Conservation (phyloP, 2,888 invertebrate genomes). For the Phengaris alcon region DNA sequence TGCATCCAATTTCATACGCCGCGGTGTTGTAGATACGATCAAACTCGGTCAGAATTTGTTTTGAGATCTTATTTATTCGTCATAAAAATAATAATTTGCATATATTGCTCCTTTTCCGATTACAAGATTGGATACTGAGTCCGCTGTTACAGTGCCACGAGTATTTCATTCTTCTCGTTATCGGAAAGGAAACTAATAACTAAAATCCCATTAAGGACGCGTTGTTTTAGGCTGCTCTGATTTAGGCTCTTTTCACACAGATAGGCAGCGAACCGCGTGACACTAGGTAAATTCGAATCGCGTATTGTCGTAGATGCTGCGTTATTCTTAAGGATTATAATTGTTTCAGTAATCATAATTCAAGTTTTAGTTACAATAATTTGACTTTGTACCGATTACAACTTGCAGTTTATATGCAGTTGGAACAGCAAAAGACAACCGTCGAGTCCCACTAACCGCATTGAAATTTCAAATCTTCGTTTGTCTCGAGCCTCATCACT, state of each 20-base stretch:
- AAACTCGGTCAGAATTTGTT: slow-evolving; percentile 19
- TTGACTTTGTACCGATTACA: background rate
- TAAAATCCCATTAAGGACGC: background rate
- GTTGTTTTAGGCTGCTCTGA: background rate
- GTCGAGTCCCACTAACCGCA: background rate
- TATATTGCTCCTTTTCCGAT: background rate
- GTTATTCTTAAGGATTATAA: too few relatives aligned
- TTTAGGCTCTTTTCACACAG: background rate
- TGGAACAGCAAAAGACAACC: background rate
- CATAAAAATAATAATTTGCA: background rate
- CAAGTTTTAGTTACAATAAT: background rate
- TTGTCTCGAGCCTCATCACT: background rate
- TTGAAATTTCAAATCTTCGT: background rate
- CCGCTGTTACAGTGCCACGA: background rate
- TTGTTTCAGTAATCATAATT: background rate
- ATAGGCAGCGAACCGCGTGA: background rate
- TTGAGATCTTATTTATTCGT: background rate
- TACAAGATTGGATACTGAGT: background rate
- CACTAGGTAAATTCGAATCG: background rate
- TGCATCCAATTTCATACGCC: background rate
- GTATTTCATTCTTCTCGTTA: background rate
- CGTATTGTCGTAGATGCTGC: too few relatives aligned
- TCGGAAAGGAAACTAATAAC: background rate
- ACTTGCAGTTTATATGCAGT: slow-evolving; percentile 1
- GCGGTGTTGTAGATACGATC: background rate